Percentiles rank a stretch among this genome's conserved stretches.
These are phyloP conservation scores for Oreochromis spilurus DNA, from an alignment of 2,113 vertebrate species.

Conservation along the genomic window DNA sequence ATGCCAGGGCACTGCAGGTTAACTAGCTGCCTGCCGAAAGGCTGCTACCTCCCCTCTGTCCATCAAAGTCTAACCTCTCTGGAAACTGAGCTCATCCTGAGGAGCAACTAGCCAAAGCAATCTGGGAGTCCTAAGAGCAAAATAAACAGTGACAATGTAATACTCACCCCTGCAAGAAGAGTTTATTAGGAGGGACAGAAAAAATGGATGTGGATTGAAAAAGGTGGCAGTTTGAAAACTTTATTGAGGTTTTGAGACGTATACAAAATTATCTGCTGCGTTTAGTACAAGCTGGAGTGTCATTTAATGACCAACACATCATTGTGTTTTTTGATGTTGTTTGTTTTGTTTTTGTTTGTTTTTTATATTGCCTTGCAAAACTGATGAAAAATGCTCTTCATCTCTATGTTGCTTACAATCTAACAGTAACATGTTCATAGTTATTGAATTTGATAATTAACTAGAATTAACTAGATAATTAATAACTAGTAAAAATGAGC, in stretches of 20 bases:
- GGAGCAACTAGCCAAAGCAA: slow-evolving; percentile 44
- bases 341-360: background rate
- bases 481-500: background rate
- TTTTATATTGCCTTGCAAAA: background rate
- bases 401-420: background rate
- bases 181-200: background rate
- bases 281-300: background rate
- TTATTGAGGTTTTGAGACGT: background rate
- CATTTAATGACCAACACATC: background rate
- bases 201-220: background rate
- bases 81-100: slow-evolving; percentile 18
- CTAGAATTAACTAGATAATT: background rate
- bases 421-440: background rate
- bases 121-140: slow-evolving; percentile 4
- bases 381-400: background rate
- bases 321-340: background rate
- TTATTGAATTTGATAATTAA: background rate
- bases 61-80: background rate
- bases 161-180: background rate
- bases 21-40: slow-evolving; percentile 28
- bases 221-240: background rate
- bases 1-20: slow-evolving; percentile 15
- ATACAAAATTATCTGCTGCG: background rate
- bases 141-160: slow-evolving; percentile 33
- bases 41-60: background rate